Conservation (phyloP, 1,140 invertebrate genomes). For the Cryptotermes secundus region DNA sequence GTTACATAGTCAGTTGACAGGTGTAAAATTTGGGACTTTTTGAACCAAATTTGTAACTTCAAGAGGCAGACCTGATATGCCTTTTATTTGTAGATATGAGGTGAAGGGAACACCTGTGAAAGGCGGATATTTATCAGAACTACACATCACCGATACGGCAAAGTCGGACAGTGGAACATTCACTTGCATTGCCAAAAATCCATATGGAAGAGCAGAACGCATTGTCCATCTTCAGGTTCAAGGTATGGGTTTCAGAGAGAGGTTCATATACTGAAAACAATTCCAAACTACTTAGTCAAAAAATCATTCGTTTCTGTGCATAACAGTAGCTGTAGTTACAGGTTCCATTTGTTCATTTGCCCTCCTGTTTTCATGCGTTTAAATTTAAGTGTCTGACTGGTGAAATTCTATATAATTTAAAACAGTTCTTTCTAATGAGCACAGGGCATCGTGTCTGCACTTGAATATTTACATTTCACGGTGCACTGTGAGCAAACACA, state of each 20-base stretch:
- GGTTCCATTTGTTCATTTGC: not conserved
- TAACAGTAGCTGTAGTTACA: not conserved
- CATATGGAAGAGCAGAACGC: constrained; percentile 54
- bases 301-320: not conserved
- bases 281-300: not conserved
- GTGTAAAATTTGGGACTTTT: too few relatives aligned
- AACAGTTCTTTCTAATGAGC: too few relatives aligned
- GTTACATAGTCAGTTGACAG: too few relatives aligned
- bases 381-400: not conserved
- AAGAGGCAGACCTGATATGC: not conserved
- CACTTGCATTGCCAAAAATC: constrained; percentile 54
- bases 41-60: too few relatives aligned
- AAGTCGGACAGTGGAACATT: constrained; percentile 54
- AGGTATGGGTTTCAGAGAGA: constrained; percentile 45
- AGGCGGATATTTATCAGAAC: constrained; percentile 46
- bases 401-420: not conserved
- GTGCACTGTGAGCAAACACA: too few relatives aligned
- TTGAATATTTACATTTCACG: too few relatives aligned
- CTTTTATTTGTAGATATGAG: constrained; percentile 28
- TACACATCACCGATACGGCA: constrained; percentile 49
- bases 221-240: constrained; percentile 54
- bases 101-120: constrained; percentile 33
- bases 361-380: not conserved
- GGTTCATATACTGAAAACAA: not conserved
- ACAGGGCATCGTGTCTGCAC: too few relatives aligned